Evolutionary conservation across 2,888 invertebrate genomes (phyloP), one percentile per base, ranked within the genome.

Genomic region (Balanococcus diminutus): DNA sequence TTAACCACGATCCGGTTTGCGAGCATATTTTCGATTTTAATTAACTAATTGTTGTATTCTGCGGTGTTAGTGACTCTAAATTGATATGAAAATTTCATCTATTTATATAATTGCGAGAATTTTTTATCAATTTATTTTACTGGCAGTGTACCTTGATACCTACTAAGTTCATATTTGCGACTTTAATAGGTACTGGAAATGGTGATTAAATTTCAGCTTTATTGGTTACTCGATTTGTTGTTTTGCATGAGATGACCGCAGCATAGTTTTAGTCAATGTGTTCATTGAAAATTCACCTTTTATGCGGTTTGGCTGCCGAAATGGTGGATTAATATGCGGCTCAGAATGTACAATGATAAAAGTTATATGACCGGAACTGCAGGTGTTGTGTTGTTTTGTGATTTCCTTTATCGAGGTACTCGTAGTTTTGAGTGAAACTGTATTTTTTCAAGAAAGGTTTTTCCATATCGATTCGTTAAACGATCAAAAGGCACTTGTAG

Each of bases 41-140:
- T 79, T 79, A 79, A 36, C n/a, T 79, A 36, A 79, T 32, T 79
- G 36, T 32, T 79, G 36, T 36, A 79, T 19, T 79, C 36, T 16
- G 75, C 75, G 75, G 75, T 32, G 75, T 79, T 32, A 79, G 19
- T 79, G 75, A 79, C 75, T 79, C 19, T 36, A 79, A 79, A 79
- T 79, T 72, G 9, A 22, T 56, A 22, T 56, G 56, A 56, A 56
- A 56, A 28, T 67, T 67, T 67, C 28, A 16, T 79, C 56, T 56
- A 56, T 56, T 56, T 56, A 56, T 56, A 56, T 22, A 56, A 56
- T 56, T 56, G 22, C 22, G 11, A 14, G 56, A 56, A 56, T 56
- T 56, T 56, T 56, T 56, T 5, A 36, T 36, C 36, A 36, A 36
- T 36, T 36, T 36, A 36, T 36, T 36, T 8, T 11, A 19, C 9